A percentile compares a stretch with the other conserved stretches of the same genome.
phyloP scores from a whole-genome alignment of 2,888 invertebrate genomes.

The Caenorhabditis sp. region DNA sequence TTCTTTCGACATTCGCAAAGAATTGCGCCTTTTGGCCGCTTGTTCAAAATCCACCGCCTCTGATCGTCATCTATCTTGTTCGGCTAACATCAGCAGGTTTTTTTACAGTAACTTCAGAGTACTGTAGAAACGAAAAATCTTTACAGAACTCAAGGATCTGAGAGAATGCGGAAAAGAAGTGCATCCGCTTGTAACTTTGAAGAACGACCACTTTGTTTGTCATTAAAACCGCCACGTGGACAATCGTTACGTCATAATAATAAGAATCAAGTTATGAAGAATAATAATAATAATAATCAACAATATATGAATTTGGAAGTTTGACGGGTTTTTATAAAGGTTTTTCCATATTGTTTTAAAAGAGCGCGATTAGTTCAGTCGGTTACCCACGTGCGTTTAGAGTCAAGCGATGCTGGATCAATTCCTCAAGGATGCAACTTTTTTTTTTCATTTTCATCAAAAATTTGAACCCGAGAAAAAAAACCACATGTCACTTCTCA shows the following conservation, averaged over 20 bases:
- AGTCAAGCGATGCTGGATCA: too few relatives aligned
- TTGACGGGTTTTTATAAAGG: not conserved
- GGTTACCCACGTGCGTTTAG: too few relatives aligned
- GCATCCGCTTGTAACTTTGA: slow-evolving; percentile 43
- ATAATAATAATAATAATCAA: not conserved
- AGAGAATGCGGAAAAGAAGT: slow-evolving; percentile 51
- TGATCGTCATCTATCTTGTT: slow-evolving; percentile 46
- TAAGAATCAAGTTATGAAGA: not conserved
- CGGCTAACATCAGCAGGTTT: slow-evolving; percentile 38
- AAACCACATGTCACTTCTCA: not conserved
- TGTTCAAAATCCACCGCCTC: slow-evolving; percentile 50
- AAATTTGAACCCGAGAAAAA: not conserved
- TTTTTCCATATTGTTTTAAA: not conserved
- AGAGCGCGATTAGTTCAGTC: too few relatives aligned
- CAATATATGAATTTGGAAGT: not conserved
- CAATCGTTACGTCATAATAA: slow-evolving; percentile 34
- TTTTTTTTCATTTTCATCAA: not conserved
- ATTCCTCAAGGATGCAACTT: too few relatives aligned
- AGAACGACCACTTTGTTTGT: slow-evolving; percentile 10
- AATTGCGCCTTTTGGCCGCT: slow-evolving; percentile 43
- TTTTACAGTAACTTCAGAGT: slow-evolving; percentile 20
- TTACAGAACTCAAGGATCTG: slow-evolving; percentile 38
- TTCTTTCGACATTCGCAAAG: slow-evolving; percentile 64
- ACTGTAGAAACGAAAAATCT: too few relatives aligned
- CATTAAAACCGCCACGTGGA: slow-evolving; percentile 29